Conservation (phyloP, 1,140 invertebrate species). For the Hestina assimilis region DNA sequence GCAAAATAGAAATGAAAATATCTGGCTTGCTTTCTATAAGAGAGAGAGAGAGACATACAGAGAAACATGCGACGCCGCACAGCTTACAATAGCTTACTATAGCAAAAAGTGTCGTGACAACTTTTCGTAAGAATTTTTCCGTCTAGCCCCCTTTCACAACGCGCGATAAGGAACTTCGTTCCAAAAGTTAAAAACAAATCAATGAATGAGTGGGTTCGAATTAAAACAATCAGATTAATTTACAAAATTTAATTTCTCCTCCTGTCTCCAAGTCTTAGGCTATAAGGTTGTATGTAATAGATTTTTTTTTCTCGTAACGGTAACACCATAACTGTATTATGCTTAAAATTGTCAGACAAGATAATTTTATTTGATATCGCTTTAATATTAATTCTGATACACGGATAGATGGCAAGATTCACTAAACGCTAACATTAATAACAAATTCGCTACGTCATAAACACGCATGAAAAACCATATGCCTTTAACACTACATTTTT, state of each 20-base stretch:
- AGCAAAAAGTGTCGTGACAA: no score
- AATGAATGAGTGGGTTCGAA: slow-evolving; percentile 12
- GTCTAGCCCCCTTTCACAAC: no score
- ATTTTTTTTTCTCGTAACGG: slow-evolving; percentile 67
- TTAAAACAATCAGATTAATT: slow-evolving; percentile 66
- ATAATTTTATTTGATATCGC: no score
- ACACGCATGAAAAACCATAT: slow-evolving; percentile 8
- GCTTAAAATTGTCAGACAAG: slow-evolving; percentile 45
- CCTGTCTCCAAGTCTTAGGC: slow-evolving; percentile 67
- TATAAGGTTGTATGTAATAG: slow-evolving; percentile 67
- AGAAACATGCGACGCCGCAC: no score
- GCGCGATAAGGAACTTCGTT: no score
- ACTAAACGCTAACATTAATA: slow-evolving; percentile 73
- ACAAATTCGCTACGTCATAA: slow-evolving; percentile 8
- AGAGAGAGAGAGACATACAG: no score
- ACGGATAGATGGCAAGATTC: slow-evolving; percentile 64
- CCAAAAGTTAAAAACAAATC: no score
- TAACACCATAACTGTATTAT: slow-evolving; percentile 69
- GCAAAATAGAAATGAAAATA: no score
- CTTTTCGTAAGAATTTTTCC: no score
- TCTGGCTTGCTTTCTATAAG: no score
- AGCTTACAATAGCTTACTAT: no score
- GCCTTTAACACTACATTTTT: slow-evolving; percentile 13
- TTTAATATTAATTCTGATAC: no score
- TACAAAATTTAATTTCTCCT: slow-evolving; percentile 77